These are phyloP conservation scores for Stratiolaelaps scimitus DNA, from an alignment of 1,140 invertebrate genomes.

Conservation along the genomic window DNA sequence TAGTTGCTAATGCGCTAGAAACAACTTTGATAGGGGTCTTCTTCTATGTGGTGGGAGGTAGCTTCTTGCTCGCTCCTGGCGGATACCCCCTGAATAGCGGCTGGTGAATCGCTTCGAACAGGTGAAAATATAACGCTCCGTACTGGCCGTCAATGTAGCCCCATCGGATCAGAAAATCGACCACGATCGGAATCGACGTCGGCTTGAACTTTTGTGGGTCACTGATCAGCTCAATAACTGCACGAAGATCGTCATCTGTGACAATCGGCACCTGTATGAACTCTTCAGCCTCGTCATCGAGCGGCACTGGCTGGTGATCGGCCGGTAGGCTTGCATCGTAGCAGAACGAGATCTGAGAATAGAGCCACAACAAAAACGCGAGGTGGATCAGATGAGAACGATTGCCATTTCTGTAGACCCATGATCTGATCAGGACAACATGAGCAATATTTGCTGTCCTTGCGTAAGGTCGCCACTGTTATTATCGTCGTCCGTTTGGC, in stretches of 20 bases:
- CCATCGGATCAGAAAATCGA: constrained; percentile 1
- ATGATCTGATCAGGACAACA: too few species aligned
- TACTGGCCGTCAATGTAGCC: neutral
- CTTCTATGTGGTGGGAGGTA: too few species aligned
- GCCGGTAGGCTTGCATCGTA: constrained; percentile 12
- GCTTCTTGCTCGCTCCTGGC: neutral
- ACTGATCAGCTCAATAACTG: neutral
- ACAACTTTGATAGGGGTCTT: too few species aligned
- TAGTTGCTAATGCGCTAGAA: too few species aligned
- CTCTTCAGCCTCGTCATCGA: neutral
- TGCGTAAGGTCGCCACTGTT: too few species aligned
- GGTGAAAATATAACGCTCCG: neutral
- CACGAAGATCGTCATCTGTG: neutral
- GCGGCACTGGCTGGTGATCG: neutral
- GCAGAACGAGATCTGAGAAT: constrained; percentile 3
- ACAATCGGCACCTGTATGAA: neutral
- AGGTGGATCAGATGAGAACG: too few species aligned
- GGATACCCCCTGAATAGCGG: neutral
- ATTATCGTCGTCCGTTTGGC: too few species aligned
- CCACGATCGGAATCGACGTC: neutral
- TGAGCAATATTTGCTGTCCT: too few species aligned
- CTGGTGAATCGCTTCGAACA: neutral
- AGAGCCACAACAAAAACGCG: too few species aligned
- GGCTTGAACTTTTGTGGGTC: neutral
- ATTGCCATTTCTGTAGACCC: too few species aligned